Evolutionary conservation across 2,113 vertebrate species (phyloP).

Genomic region (Phoenicopterus ruber): DNA sequence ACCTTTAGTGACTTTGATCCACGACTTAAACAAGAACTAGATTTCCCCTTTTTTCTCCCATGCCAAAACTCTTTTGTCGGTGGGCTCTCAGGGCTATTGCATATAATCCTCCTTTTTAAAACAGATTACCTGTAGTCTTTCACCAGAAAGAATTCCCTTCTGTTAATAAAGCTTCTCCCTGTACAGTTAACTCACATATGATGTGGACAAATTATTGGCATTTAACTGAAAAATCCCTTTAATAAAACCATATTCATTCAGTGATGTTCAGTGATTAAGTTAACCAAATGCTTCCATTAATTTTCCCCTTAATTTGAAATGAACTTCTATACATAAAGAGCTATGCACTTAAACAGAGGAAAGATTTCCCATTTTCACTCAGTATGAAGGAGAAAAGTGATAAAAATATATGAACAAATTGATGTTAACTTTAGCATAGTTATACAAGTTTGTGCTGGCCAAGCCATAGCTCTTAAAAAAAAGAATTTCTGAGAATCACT

Average conservation of each 20-base stretch:
- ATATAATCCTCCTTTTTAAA: not conserved
- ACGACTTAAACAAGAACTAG: not conserved
- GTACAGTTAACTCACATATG: not conserved
- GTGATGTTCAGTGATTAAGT: not conserved
- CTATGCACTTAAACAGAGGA: not conserved
- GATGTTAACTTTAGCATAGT: not conserved
- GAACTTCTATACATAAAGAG: conserved; percentile 3
- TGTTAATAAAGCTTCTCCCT: not conserved
- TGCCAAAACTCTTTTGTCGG: not conserved
- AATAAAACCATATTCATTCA: not conserved
- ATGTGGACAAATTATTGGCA: not conserved
- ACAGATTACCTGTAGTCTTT: not conserved
- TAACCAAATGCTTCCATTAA: conserved; percentile 11
- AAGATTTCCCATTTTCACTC: not conserved
- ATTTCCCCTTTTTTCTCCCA: not conserved
- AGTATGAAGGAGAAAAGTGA: not conserved
- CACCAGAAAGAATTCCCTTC: not conserved
- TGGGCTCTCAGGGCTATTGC: not conserved
- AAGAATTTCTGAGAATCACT: not conserved
- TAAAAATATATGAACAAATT: not conserved
- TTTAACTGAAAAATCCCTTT: conserved; percentile 27
- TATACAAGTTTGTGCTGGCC: not conserved
- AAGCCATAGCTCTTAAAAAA: not conserved
- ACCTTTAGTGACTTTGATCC: not conserved
- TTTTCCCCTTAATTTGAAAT: not conserved